Evolutionary conservation across 2,113 vertebrate genomes (phyloP), one percentile per base, ranked within the genome.

Genomic region (Perca schrenkii): DNA sequence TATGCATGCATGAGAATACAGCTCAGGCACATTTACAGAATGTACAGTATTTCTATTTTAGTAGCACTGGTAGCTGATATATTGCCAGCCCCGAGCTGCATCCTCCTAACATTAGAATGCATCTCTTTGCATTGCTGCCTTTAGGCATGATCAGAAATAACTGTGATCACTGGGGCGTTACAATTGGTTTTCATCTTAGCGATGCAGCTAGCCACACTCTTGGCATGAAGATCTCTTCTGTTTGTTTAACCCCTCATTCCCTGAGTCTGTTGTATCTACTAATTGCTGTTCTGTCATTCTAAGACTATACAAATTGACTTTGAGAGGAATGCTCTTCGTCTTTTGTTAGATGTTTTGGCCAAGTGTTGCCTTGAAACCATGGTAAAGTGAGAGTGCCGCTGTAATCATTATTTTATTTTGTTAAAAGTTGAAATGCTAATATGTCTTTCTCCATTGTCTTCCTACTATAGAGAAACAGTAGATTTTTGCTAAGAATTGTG

Each of bases 101-200:
- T 63, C 57, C 16, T 62, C 34, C 43, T 64, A 52, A 72, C 78
- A 77, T 66, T 66, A 58, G n/a, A 71, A 53, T 78, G 19, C 58
- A 53, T 73, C n/a, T 71, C 71, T 58, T 62, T 79, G 61, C 60
- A 54, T 58, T 46, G 15, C 34, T 74, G 74, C 69, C 74, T 71
- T 34, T 21, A 46, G 73, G 63, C 69, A 3, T 74, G 15, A 53
- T 79, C 52, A 71, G 2, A 74, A 70, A 83, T 82, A 73, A 82
- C 65, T 43, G 56, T 43, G 36, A 74, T 68, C 75, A 65, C 57
- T 60, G 52, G 36, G 22, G 58, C 25, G 46, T 79, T 52, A 25
- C 43, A 43, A 14, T 77, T 60, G 46, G 2, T 69, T 68, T 65
- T 36, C 53, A 65, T 74, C 58, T 81, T 53, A 17, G 56, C 4